A percentile compares a stretch with the other conserved stretches of the same genome.
phyloP scores from a whole-genome alignment of 1,140 invertebrate species.

The Drosophila yakuba region DNA sequence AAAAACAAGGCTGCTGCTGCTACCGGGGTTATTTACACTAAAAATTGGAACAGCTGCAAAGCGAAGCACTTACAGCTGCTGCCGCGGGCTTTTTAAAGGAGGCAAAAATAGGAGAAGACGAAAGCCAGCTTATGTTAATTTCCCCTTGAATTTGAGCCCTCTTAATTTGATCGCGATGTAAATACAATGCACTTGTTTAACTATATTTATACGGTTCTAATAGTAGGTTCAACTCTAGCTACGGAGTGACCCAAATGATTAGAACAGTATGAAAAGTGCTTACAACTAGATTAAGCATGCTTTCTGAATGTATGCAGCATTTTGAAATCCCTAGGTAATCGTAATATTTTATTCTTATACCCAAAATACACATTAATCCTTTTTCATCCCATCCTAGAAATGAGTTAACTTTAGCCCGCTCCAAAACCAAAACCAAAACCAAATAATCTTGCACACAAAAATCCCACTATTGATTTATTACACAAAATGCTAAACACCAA shows the following conservation, averaged over 20 bases:
- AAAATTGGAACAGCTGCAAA: constrained; percentile 79
- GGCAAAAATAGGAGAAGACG: neutral
- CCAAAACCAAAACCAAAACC: constrained; percentile 3
- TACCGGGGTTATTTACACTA: constrained; percentile 72
- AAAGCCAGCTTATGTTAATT: constrained; percentile 21
- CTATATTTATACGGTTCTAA: neutral
- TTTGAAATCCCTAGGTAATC: too few relatives aligned
- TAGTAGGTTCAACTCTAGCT: too few relatives aligned
- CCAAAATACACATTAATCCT: neutral
- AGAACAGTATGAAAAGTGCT: too few relatives aligned
- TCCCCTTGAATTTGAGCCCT: constrained; percentile 18
- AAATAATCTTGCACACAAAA: constrained; percentile 9
- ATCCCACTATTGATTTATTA: constrained; percentile 63
- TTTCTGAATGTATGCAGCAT: too few relatives aligned
- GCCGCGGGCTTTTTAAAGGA: constrained; percentile 37
- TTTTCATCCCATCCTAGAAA: neutral
- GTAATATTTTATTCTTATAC: too few relatives aligned
- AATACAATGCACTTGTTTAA: neutral
- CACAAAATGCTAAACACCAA: constrained; percentile 57
- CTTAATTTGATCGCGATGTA: neutral
- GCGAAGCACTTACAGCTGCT: constrained; percentile 57
- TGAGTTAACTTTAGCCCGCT: constrained; percentile 3
- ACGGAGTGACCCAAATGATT: too few relatives aligned
- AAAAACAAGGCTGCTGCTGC: constrained; percentile 54
- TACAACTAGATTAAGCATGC: neutral